These are phyloP conservation scores for Sthenelais limicola DNA, from an alignment of 2,888 invertebrate genomes.

Conservation along the genomic window DNA sequence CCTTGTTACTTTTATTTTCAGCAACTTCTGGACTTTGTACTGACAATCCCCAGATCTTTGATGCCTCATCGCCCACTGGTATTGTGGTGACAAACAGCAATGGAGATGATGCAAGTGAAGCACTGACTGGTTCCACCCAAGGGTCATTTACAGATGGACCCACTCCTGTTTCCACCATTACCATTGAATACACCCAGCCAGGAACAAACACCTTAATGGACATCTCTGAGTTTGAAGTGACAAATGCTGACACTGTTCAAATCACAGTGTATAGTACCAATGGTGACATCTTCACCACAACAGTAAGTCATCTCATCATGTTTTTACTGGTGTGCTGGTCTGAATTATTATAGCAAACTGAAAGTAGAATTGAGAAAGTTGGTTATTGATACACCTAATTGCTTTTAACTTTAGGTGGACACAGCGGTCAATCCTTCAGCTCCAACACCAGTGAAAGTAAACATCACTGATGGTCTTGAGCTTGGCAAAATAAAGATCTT, in stretches of 20 bases:
- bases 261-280: neutral
- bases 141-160: neutral
- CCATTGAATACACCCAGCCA: neutral
- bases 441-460: neutral
- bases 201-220: constrained; percentile 21
- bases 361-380: too few relatives aligned
- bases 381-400: neutral
- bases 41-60: constrained; percentile 5
- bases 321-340: too few relatives aligned
- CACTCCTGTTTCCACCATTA: neutral
- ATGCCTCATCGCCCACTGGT: neutral
- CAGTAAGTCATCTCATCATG: too few relatives aligned
- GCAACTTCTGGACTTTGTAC: too few relatives aligned
- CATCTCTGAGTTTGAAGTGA: constrained; percentile 10
- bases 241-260: neutral
- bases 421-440: neutral
- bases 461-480: constrained; percentile 9
- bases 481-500: neutral
- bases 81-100: neutral
- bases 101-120: neutral
- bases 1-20: too few relatives aligned
- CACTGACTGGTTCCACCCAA: neutral
- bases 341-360: too few relatives aligned
- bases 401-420: neutral
- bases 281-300: constrained; percentile 20